These are phyloP conservation scores for Gouania willdenowi DNA, from an alignment of 2,797 vertebrate species.

Conservation along the genomic window DNA sequence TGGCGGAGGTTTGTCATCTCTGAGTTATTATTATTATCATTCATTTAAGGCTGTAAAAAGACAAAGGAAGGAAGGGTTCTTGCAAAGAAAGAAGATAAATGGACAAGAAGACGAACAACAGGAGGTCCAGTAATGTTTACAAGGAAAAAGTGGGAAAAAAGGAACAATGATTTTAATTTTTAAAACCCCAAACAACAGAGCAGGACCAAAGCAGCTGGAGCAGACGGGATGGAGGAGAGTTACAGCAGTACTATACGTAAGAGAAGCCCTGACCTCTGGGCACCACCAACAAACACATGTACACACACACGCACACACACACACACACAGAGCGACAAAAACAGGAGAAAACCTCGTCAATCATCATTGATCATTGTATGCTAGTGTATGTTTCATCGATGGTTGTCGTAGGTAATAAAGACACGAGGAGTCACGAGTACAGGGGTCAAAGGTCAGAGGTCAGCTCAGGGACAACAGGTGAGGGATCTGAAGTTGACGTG, in stretches of 20 bases:
- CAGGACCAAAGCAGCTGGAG: slow-evolving; percentile 33
- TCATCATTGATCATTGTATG: background rate
- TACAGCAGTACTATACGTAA: slow-evolving; percentile 63
- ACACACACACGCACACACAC: slow-evolving; percentile 13
- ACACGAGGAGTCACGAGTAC: slow-evolving; percentile 50
- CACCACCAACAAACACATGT: slow-evolving; percentile 11
- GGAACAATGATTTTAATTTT: slow-evolving; percentile 28
- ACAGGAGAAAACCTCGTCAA: slow-evolving; percentile 8
- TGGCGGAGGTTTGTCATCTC: no score
- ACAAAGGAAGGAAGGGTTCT: no score
- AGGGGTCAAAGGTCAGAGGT: slow-evolving; percentile 38
- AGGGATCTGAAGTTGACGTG: slow-evolving; percentile 24
- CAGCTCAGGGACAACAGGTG: slow-evolving; percentile 24
- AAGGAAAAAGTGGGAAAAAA: slow-evolving; percentile 2
- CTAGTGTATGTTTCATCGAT: background rate
- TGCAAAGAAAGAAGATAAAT: slow-evolving; percentile 4
- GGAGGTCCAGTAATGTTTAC: background rate
- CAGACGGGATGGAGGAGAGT: slow-evolving; percentile 60
- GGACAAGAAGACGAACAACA: slow-evolving; percentile 3
- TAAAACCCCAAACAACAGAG: slow-evolving; percentile 31
- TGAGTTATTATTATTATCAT: no score
- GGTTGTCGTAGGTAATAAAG: slow-evolving; percentile 13
- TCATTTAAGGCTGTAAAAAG: no score
- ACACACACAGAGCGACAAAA: slow-evolving; percentile 9
- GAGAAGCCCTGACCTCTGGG: slow-evolving; percentile 48